These are phyloP conservation scores for Bradypus variegatus DNA, from an alignment of 2,797 vertebrate genomes.

Conservation along the genomic window DNA sequence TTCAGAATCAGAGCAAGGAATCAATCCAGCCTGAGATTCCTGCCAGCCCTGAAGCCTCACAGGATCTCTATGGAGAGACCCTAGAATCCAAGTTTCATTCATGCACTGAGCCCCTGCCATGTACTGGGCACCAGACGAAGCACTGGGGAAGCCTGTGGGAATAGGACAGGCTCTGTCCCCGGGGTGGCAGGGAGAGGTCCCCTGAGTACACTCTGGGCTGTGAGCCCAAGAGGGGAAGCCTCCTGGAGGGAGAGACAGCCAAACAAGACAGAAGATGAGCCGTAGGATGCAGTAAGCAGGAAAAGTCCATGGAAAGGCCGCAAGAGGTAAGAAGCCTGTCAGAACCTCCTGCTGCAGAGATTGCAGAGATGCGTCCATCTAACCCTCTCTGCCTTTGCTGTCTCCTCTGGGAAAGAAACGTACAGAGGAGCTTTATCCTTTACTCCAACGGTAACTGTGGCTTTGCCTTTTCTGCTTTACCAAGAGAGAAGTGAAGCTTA, in stretches of 20 bases:
- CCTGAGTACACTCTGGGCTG: not conserved
- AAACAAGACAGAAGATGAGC: not conserved
- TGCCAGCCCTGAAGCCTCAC: not conserved
- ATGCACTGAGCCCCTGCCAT: fast-evolving
- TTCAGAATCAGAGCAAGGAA: not conserved
- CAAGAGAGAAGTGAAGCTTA: not conserved
- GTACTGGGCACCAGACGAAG: fast-evolving
- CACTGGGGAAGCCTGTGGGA: not conserved
- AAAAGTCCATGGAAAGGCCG: not conserved
- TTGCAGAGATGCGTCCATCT: not conserved
- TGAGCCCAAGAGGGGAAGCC: not conserved
- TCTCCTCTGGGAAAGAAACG: not conserved
- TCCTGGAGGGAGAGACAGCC: not conserved
- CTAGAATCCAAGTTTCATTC: no score
- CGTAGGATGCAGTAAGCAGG: not conserved
- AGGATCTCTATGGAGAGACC: not conserved
- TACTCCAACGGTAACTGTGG: fast-evolving
- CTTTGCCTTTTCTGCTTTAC: not conserved
- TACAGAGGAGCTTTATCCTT: not conserved
- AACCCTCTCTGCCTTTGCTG: not conserved
- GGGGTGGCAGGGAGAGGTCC: not conserved
- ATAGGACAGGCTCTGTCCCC: not conserved
- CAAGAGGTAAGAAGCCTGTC: fast-evolving
- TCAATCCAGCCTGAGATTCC: not conserved
- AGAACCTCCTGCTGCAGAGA: not conserved